Percentiles rank a stretch among this genome's conserved stretches.
Conservation (phyloP, 2,888 invertebrate genomes). For the Apamea epomidion region DNA sequence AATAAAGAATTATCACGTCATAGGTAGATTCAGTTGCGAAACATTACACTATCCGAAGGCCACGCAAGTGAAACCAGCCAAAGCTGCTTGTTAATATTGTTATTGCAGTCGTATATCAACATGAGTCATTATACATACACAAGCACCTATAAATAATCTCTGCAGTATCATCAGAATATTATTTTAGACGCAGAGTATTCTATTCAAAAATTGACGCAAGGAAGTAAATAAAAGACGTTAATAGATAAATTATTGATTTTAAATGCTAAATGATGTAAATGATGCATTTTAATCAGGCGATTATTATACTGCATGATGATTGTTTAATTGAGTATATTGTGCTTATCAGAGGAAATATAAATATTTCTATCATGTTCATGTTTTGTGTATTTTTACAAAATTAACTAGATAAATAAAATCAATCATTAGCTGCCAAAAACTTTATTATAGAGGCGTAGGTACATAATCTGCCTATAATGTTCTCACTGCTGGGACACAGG, state of each 20-base stretch:
- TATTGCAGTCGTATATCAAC: constrained; percentile 61
- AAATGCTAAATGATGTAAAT: constrained; percentile 4
- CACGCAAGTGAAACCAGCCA: constrained; percentile 52
- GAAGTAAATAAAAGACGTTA: constrained; percentile 22
- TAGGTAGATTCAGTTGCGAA: constrained; percentile 41
- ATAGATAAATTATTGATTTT: constrained; percentile 20
- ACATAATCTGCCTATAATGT: background rate
- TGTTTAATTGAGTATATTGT: constrained; percentile 8
- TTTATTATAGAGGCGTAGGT: background rate
- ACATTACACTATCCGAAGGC: constrained; percentile 56
- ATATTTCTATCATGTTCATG: background rate
- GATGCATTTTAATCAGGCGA: constrained; percentile 20
- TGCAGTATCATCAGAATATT: constrained; percentile 47
- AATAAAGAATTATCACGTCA: constrained; percentile 40
- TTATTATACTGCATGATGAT: constrained; percentile 32
- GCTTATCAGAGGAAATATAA: constrained; percentile 6
- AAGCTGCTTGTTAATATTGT: constrained; percentile 59
- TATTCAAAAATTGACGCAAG: constrained; percentile 40
- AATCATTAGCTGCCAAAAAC: background rate
- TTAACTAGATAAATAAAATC: background rate
- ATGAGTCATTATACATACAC: constrained; percentile 54
- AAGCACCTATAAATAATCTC: constrained; percentile 51
- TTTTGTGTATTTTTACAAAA: background rate
- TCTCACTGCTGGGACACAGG: background rate
- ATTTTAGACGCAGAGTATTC: constrained; percentile 39